Base-by-base conservation (phyloP, 2,797 vertebrate species). In the Okamejei kenojei region DNA sequence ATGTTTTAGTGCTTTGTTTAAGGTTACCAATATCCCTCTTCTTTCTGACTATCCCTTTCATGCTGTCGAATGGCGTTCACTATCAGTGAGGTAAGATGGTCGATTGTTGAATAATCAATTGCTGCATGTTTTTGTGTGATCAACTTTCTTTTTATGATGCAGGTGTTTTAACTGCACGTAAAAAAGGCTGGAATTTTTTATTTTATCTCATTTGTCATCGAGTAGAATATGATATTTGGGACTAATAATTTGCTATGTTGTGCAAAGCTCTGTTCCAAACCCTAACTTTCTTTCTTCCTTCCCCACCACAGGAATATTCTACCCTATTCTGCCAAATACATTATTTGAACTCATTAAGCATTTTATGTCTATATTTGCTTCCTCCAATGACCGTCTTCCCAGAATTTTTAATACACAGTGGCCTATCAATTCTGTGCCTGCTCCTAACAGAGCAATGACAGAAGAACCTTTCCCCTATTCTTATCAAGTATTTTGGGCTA, bases 71-170 rank as follows among this genome's bases (percentile, higher is more conserved):
- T 96, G 97, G 97, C 96, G 71, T 92, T 71, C 5, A 95, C 96
- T 96, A 95, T 96, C 96, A 96, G 96, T 95, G 96, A 97, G 98
- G 98, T 98, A 98, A 98, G 97, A 95, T 92, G 96, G 96, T 96
- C 96, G 95, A 94, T 96, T 94, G 95, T 95, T 95, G 95, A 94
- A 93, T 93, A 78, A 94, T 95, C 95, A 96, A 95, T 95, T 45
- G 77, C 95, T 96, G 96, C 96, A 96, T 98, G 97, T 97, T 95
- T 96, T 96, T 95, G 95, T 96, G 95, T 93, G 93, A 93, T 86
- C 93, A 95, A 94, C 93, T 94, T 96, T 94, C 95, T 94, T 94
- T 94, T 95, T 95, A 96, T 93, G 35, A 93, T 94, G 94, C 5
- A 13, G 95, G 93, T 93, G 86, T 79, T 93, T 76, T 88, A 88